Evolutionary conservation across 1,140 invertebrate genomes (phyloP).

Genomic region (Patella vulgata): DNA sequence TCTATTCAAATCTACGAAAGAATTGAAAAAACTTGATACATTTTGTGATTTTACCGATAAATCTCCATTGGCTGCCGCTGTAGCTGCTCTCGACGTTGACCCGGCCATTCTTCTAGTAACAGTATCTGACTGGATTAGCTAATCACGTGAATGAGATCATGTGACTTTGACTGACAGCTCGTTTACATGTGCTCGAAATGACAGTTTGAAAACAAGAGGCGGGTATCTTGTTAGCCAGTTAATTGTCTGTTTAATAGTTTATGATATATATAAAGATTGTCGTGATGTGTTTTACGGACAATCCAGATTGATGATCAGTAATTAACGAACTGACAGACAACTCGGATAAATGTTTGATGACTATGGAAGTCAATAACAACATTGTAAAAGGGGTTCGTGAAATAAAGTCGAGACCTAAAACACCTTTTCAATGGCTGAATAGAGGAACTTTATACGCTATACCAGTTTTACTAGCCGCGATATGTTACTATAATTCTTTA

Average conservation of each 20-base stretch:
- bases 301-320: not conserved
- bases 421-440: too few relatives aligned
- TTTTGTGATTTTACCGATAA: conserved; percentile 31
- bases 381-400: too few relatives aligned
- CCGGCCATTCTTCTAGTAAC: conserved; percentile 30
- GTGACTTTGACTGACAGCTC: not conserved
- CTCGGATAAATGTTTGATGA: not conserved
- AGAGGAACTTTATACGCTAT: conserved; percentile 14
- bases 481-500: conserved; percentile 82
- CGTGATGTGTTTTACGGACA: too few relatives aligned
- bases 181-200: not conserved
- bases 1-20: too few relatives aligned
- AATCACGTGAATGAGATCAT: not conserved
- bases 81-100: conserved; percentile 30
- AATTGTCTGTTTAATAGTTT: too few relatives aligned
- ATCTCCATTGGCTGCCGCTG: conserved; percentile 43
- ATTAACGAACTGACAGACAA: not conserved
- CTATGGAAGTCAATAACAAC: not conserved
- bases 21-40: too few relatives aligned
- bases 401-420: too few relatives aligned
- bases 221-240: too few relatives aligned
- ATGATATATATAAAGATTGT: too few relatives aligned
- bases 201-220: too few relatives aligned
- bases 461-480: conserved; percentile 21
- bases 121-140: conserved; percentile 9